Evolutionary conservation across 2,797 vertebrate species (phyloP).

Genomic region (Fringilla coelebs): DNA sequence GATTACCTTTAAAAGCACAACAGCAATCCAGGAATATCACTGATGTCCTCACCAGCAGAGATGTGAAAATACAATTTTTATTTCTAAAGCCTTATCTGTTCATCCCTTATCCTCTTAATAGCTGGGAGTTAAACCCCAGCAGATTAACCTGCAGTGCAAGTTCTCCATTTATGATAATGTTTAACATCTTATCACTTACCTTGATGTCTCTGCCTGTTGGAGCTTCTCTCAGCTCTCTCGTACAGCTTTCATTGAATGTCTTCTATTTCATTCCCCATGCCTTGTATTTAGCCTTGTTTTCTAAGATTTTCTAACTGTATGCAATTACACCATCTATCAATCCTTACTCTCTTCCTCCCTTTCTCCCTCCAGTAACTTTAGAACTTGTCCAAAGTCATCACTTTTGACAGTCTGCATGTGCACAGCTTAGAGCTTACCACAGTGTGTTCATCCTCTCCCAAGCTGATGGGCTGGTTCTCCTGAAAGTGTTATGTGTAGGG

Average conservation of each 20-base stretch:
- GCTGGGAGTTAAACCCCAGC: neutral
- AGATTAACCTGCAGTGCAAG: constrained; percentile 6
- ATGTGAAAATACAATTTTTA: neutral
- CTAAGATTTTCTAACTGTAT: neutral
- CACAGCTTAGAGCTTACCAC: neutral
- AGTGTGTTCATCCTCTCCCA: neutral
- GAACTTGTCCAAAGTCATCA: neutral
- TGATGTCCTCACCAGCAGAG: neutral
- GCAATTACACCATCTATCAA: neutral
- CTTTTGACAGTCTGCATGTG: neutral
- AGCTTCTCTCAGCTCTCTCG: neutral
- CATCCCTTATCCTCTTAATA: neutral
- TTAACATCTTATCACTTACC: neutral
- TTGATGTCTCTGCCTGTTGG: neutral
- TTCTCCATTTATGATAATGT: neutral
- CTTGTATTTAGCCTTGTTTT: neutral
- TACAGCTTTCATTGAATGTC: neutral
- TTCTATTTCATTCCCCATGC: neutral
- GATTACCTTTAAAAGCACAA: neutral
- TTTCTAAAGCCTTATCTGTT: neutral
- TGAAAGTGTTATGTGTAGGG: neutral
- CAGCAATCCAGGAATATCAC: neutral
- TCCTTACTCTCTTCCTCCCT: neutral
- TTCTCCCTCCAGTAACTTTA: neutral
- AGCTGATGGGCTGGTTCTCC: neutral